Evolutionary conservation across 2,113 vertebrate species (phyloP), one percentile per base, ranked within the genome.

Genomic region (Periophthalmus modestus): DNA sequence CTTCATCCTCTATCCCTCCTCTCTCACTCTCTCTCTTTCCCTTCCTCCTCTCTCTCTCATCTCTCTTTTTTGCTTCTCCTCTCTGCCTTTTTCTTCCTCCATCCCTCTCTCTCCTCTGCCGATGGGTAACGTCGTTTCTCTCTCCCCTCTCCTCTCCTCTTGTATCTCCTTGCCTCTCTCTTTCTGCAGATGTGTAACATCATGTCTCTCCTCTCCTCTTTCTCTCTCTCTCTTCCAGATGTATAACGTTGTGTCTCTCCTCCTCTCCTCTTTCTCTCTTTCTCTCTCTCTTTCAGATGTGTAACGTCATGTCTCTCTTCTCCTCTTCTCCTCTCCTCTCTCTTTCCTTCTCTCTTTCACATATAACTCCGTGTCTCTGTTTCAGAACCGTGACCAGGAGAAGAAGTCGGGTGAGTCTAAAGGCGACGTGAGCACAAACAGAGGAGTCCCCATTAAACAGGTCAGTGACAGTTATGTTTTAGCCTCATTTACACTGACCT

Each of bases 391-490:
- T 4, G 97, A 98, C 87, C 80, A 93, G 0, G 97, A 99, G 72
- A 98, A 95, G 88, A 95, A 95, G 78, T 92, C 94, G 18, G 84
- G 93, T 28, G 97, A 98, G 46, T 89, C 92, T 55, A 94, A 96
- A 69, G 95, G 94, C 15, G 97, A 98, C 15, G 82, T 88, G 0
- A 94, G 95, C 63, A 87, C 92, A 0, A 89, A 85, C 7, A 91
- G 96, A 0, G 94, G 95, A 73, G 93, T 95, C 83, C 94, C 96
- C 24, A 96, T 99, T 86, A 99, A 97, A 85, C 97, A 99, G 95
- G 97, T 94, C 57, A 19, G 86, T 34, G 34, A 55, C 6, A 28
- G 3, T 3, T 28, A 28, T 28, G 28, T 28, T 28, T 28, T 28
- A 28, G 28, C 28, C 28, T 28, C 28, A 28, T 28, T 28, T 28